Base-by-base conservation (phyloP, 2,797 vertebrate species). In the Otolemur crassicaudatus region DNA sequence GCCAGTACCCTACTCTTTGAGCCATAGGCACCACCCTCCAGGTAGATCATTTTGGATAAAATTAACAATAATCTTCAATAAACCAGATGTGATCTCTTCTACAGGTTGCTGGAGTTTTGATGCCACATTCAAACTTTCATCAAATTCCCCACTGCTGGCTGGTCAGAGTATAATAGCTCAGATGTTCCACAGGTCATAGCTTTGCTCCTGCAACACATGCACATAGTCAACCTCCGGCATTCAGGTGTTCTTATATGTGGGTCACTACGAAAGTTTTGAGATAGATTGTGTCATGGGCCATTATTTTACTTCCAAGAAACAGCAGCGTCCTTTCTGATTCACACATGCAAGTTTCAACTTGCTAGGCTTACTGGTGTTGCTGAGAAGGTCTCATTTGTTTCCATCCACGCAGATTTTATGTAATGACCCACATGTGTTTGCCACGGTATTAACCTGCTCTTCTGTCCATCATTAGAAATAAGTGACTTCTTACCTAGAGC, bases 111-210 rank as follows among this genome's bases (percentile, higher is more conserved):
- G 49, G 25, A 31, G 5, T 20, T 2, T 31, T 43, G 19, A 13
- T 31, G 5, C 6, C 2, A 5, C 56, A 1, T 19, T 31, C 5
- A 13, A 31, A n/a, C 3, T n/a, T 20, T 43, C 14, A 23, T 49
- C 14, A 65, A 9, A 70, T 19, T 40, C 40, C 23, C 46, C 61
- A 56, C 19, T 10, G 5, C 69, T 27, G 3, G 37, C 34, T 87
- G 27, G 7, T 53, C 31, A 79, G 37, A 84, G 23, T 14, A 80
- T 9, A 31, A 69, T 34, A 11, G 12, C 43, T 67, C 56, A 43
- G 19, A 17, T 3, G 14, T 29, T 56, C 14, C 20, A 49, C 40
- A 79, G 46, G 43, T 37, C 37, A 76, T 37, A 10, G 2, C 40
- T 27, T 11, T 60, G 16, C 17, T 61, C 61, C 58, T 29, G 16